Evolutionary conservation across 2,113 vertebrate species (phyloP), one percentile per base, ranked within the genome.

Genomic region (Hystrix cristata): DNA sequence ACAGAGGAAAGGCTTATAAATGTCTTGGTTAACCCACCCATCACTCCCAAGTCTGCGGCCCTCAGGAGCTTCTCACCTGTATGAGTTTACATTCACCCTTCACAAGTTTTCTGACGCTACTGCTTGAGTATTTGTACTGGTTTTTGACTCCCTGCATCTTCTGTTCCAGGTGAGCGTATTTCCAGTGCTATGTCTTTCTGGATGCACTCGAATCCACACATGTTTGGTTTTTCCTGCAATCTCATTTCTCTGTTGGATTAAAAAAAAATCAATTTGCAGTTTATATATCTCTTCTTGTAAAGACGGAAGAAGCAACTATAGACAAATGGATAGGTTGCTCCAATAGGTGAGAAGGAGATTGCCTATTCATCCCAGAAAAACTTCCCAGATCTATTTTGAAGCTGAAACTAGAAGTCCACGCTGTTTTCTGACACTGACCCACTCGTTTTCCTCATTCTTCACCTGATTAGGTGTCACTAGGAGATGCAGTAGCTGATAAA

Each of bases 21-120:
- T 1, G 7, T 67, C 21, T 19, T 57, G 25, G 25, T 34, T 25
- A 46, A 4, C 38, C 7, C 57, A 13, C 7, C 23, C 14, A 12
- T 7, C 14, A 2, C 3, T 16, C n/a, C 15, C 4, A 0, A 5
- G 13, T 27, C 57, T 55, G 4, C 34, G 19, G 46, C 23, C n/a
- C 53, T 79, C 19, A 23, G 38, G 12, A 23, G 3, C 51, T 10
- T 19, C 53, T 79, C 23, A 34, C 8, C 57, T 1, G 9, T 62
- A 53, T 7, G 13, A 4, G 27, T 53, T 11, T 38, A 23, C 8
- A 16, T 5, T 60, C 16, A 43, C 25, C 71, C 51, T 46, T 71
- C 34, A 86, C 25, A 43, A 10, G 27, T 78, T 38, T 31, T 29
- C 31, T 13, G 5, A 29, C 43, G 1, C 7, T 31, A 53, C 48